phyloP scores from a whole-genome alignment of 2,888 invertebrate genomes.

The Hesperia comma region DNA sequence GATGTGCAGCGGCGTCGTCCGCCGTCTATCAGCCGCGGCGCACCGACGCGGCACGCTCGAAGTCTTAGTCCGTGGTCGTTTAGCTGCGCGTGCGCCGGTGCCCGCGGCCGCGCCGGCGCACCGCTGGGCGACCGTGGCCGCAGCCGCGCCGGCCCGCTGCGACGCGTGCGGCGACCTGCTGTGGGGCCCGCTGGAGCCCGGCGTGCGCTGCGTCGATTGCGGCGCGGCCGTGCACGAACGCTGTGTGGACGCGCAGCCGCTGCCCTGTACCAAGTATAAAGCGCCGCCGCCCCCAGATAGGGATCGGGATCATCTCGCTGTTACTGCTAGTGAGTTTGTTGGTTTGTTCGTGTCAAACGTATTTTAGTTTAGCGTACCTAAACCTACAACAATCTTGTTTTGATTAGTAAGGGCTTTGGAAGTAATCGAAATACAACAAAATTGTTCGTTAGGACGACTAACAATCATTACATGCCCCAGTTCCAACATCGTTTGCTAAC shows the following conservation, averaged over 20 bases:
- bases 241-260: conserved; percentile 93
- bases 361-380: no score
- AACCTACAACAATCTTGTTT: no score
- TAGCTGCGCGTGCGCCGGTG: conserved; percentile 85
- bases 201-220: conserved; percentile 92
- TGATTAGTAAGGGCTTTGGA: no score
- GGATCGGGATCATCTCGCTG: conserved; percentile 47
- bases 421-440: no score
- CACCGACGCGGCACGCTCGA: conserved; percentile 96
- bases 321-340: conserved; percentile 65
- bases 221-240: conserved; percentile 98
- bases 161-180: conserved; percentile 94
- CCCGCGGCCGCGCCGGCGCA: conserved; percentile 90
- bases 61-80: conserved; percentile 93
- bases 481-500: no score
- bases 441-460: no score
- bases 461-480: no score
- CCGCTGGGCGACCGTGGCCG: conserved; percentile 87
- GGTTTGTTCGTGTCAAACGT: no score
- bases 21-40: conserved; percentile 92
- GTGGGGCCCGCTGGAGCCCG: conserved; percentile 95
- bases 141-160: conserved; percentile 94
- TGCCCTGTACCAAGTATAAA: conserved; percentile 88
- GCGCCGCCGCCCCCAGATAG: conserved; percentile 73
- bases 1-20: conserved; percentile 92